Evolutionary conservation across 2,888 invertebrate species (phyloP), one percentile per base, ranked within the genome.

Genomic region (Drosophila suboccidentalis): DNA sequence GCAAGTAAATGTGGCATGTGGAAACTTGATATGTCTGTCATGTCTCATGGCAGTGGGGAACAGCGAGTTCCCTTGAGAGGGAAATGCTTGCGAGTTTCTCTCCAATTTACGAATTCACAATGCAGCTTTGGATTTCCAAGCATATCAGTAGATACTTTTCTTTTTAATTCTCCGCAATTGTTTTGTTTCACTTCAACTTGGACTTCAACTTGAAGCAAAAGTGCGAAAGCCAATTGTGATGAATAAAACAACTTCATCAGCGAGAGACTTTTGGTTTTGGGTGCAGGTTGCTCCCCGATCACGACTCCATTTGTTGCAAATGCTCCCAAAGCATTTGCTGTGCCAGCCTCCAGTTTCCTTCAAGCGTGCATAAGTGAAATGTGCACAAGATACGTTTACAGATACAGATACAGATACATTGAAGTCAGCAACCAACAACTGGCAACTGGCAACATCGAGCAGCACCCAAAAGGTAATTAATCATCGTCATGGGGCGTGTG

Each of bases 401-500:
- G 6, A 47, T 54, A 43, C 49, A 53, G 53, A 26, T 36, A 29
- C 53, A 53, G 36, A 26, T 39, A 46, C 61, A 67, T 39, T 32
- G 61, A 49, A 55, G 55, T 44, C 57, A 34, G 58, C 64, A 78
- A 51, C 57, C 22, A 5, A 13, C 66, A 54, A 65, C 22, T 19
- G 59, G 51, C 61, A 60, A 70, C 36, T 54, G 55, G 38, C 64
- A 64, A 59, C 65, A 66, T 38, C 63, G 50, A 74, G 75, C 77
- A 80, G 78, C 68, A 59, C 78, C 85, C 68, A 83, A 82, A 88
- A 86, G 91, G 91, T 91, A 91, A 91, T 91, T 91, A 91, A 91
- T 91, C 91, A 91, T 91, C 90, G 90, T 91, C 91, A 91, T 80
- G 88, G 91, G 90, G 90, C 91, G 91, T 91, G 91, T 90, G 87